Base-by-base conservation (phyloP, 2,797 vertebrate genomes). In the Brotula barbata region DNA sequence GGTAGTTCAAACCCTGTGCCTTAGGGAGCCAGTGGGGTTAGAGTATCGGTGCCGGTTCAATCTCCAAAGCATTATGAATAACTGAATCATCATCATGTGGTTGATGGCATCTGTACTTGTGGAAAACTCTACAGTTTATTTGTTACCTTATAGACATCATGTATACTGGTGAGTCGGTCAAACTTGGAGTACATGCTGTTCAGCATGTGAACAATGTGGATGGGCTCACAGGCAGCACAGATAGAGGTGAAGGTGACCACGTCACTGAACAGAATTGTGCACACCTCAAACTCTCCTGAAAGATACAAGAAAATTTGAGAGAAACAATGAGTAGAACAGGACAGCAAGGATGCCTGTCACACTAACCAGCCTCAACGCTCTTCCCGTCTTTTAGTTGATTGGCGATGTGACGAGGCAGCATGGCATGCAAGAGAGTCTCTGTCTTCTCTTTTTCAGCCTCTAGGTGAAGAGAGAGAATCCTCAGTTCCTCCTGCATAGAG, bases 211-310 rank as follows among this genome's bases (percentile, higher is more conserved):
- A 93, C 91, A 1, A 81, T 91, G 19, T 90, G 82, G 54, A 92
- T 91, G 59, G 91, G 91, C 59, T 95, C 86, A n/a, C 89, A 93
- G 55, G 82, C 88, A 6, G 91, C 90, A 5, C 88, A 93, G 79
- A 90, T 93, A 73, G 87, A 92, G 0, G 90, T 95, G 81, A 94
- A 93, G 31, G 90, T 92, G 28, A 93, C 91, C 21, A 93, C 85
- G 1, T 94, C 91, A 0, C 90, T 94, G 85, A 94, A 92, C 50
- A 94, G 81, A 21, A 93, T 88, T 0, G 88, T 92, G 82, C 92
- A 95, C 13, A 81, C 89, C 68, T 89, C 73, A 68, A 93, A 94
- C 71, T 92, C 92, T 59, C 93, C 90, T 89, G 62, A 2, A 28
- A 34, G 7, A 71, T 2, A 28, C 1, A 54, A 1, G 16, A 1